Conservation (phyloP, 2,797 vertebrate genomes). For the Carapus acus region DNA sequence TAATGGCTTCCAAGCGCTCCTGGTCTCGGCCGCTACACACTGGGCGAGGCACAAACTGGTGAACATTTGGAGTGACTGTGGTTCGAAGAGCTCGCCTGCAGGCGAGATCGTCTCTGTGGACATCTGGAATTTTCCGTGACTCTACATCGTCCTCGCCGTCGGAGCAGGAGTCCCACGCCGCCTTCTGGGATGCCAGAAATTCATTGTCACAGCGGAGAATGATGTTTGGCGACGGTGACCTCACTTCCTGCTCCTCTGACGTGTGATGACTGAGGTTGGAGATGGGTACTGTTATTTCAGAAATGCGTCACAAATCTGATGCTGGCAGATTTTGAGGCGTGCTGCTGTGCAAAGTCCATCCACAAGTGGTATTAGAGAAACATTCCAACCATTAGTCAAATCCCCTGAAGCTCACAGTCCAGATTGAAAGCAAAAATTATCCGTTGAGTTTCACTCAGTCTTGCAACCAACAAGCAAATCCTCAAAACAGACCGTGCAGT, state of each 20-base stretch:
- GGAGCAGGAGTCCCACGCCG: slow-evolving; percentile 72
- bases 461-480: neutral
- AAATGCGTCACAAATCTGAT: slow-evolving; percentile 1
- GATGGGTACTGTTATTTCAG: slow-evolving; percentile 38
- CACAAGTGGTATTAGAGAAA: neutral
- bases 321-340: neutral
- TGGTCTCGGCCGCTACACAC: slow-evolving; percentile 66
- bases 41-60: slow-evolving; percentile 66
- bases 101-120: slow-evolving; percentile 89
- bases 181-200: slow-evolving; percentile 72
- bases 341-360: slow-evolving; percentile 17
- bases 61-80: slow-evolving; percentile 49
- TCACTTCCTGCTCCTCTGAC: slow-evolving; percentile 65
- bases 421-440: neutral
- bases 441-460: neutral
- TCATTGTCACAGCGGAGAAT: slow-evolving; percentile 83
- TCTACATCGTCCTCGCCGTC: slow-evolving; percentile 69
- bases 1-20: slow-evolving; percentile 74
- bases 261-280: slow-evolving; percentile 57
- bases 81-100: slow-evolving; percentile 63
- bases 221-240: slow-evolving; percentile 72
- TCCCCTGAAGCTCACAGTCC: slow-evolving; percentile 4
- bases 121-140: slow-evolving; percentile 77
- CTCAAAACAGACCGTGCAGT: neutral
- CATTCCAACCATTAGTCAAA: slow-evolving; percentile 13